Evolutionary conservation across 64 coral and sea anemone species (phyloP).

Genomic region (Pocillopora verrucosa): DNA sequence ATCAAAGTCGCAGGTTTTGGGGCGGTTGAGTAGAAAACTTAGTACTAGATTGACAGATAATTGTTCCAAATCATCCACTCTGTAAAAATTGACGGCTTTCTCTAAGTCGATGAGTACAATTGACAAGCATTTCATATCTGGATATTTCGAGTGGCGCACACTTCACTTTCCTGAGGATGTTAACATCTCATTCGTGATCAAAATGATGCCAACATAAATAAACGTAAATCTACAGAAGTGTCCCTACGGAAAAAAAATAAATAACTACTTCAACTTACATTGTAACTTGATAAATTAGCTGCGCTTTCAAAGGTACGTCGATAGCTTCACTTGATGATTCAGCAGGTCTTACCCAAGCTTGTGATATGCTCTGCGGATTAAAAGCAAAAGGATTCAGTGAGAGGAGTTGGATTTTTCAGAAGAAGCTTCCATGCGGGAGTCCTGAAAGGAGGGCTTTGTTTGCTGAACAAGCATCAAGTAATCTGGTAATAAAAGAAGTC

Average conservation of each 20-base stretch:
- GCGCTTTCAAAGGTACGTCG: neutral
- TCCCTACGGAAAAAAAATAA: neutral
- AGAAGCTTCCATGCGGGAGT: neutral
- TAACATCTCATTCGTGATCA: neutral
- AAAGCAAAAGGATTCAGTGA: neutral
- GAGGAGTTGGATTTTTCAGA: neutral
- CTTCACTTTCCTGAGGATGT: neutral
- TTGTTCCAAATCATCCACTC: neutral
- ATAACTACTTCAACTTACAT: constrained; percentile 3
- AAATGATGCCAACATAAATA: neutral
- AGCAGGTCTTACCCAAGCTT: neutral
- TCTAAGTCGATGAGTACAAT: neutral
- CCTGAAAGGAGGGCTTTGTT: neutral
- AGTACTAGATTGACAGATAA: constrained; percentile 4
- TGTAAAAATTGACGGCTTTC: no score
- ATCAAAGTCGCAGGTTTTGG: no score
- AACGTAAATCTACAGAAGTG: neutral
- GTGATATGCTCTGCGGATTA: neutral
- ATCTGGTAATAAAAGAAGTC: neutral
- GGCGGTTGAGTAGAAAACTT: neutral
- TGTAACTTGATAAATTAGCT: neutral
- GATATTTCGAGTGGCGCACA: neutral
- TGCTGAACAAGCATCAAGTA: neutral
- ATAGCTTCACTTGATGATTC: neutral
- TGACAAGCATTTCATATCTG: neutral